Conservation (phyloP, 2,797 vertebrate species). For the Poeciliopsis paucimaculata region DNA sequence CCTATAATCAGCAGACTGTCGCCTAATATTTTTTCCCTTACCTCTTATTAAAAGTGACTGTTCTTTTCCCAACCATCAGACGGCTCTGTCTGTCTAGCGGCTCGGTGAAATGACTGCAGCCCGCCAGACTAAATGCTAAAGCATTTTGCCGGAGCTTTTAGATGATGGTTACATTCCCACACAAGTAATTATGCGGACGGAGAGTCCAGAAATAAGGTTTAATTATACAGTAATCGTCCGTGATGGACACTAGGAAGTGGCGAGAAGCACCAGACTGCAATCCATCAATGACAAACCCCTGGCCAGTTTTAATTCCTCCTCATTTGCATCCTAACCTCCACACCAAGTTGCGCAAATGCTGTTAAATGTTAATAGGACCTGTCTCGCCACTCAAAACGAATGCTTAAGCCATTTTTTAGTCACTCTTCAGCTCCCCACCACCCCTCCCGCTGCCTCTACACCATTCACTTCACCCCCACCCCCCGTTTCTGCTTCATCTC, state of each 20-base stretch:
- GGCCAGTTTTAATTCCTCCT: conserved; percentile 99
- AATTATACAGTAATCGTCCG: conserved; percentile 99
- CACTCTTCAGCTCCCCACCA: conserved; percentile 76
- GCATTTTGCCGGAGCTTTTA: conserved; percentile 97
- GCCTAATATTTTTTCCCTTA: conserved; percentile 94
- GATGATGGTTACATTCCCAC: conserved; percentile 99
- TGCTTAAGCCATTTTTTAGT: conserved; percentile 96
- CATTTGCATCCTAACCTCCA: conserved; percentile 99
- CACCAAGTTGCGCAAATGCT: conserved; percentile 99
- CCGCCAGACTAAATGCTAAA: conserved; percentile 97
- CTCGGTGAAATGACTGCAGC: conserved; percentile 82
- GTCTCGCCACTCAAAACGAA: conserved; percentile 99
- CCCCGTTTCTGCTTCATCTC: conserved; percentile 47
- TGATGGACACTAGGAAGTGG: conserved; percentile 99
- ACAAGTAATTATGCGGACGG: conserved; percentile 99
- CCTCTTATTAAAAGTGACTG: conserved; percentile 99
- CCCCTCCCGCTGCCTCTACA: neutral
- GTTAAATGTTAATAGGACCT: conserved; percentile 99
- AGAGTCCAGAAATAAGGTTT: conserved; percentile 99
- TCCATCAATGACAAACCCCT: conserved; percentile 99
- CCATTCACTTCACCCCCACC: conserved; percentile 7
- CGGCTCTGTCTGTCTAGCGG: conserved; percentile 97
- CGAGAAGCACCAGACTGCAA: conserved; percentile 98
- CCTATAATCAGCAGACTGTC: conserved; percentile 99
- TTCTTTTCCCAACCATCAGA: conserved; percentile 96